Conservation (phyloP, 2,888 invertebrate species). For the Thera obeliscata region DNA sequence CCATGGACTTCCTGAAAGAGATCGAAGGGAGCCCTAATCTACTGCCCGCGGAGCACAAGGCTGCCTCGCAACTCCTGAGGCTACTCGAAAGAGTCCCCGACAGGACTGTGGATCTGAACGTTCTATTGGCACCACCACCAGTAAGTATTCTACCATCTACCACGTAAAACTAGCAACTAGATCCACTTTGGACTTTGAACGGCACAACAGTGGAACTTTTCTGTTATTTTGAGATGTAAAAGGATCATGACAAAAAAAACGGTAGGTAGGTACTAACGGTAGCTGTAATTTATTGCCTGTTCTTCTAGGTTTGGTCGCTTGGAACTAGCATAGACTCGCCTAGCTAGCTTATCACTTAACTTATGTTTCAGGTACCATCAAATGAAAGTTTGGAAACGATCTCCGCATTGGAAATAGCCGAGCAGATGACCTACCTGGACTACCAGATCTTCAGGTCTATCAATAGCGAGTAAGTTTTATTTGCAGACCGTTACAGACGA, state of each 20-base stretch:
- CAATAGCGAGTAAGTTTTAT: slow-evolving; percentile 92
- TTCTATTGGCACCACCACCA: slow-evolving; percentile 87
- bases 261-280: too few relatives aligned
- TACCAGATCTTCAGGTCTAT: slow-evolving; percentile 95
- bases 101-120: slow-evolving; percentile 87
- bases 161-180: too few relatives aligned
- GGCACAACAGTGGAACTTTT: too few relatives aligned
- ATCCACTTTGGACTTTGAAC: too few relatives aligned
- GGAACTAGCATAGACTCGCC: too few relatives aligned
- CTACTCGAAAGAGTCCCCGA: slow-evolving; percentile 91
- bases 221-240: too few relatives aligned
- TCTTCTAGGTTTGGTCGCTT: too few relatives aligned
- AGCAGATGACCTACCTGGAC: slow-evolving; percentile 96
- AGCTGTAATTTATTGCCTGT: too few relatives aligned
- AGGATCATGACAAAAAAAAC: too few relatives aligned
- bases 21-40: slow-evolving; percentile 93
- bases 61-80: slow-evolving; percentile 91
- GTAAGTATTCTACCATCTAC: slow-evolving; percentile 69
- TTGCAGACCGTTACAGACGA: too few relatives aligned
- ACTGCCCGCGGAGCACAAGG: slow-evolving; percentile 94
- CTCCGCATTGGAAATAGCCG: slow-evolving; percentile 95
- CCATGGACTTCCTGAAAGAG: slow-evolving; percentile 94
- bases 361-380: slow-evolving; percentile 86
- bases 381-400: slow-evolving; percentile 93
- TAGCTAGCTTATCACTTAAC: too few relatives aligned